Base-by-base conservation (phyloP, 2,113 vertebrate genomes). In the Morphnarchus princeps region DNA sequence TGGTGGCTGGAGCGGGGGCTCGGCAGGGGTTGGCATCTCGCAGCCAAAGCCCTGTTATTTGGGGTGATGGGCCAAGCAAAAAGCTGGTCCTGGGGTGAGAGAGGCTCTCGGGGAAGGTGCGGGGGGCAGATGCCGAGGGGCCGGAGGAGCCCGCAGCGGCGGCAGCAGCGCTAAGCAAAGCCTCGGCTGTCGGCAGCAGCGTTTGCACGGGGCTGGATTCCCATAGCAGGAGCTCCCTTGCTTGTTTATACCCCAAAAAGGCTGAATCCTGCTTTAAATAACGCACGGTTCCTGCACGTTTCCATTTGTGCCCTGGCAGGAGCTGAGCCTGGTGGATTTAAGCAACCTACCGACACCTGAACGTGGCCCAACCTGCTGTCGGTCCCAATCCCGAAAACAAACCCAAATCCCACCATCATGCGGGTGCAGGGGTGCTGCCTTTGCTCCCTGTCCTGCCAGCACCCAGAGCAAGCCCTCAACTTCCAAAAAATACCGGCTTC, bases 201-300 rank as follows among this genome's bases (percentile, higher is more conserved):
- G 1, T 47, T 50, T 40, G 28, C 50, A 2, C 0, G 3, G n/a
- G 40, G 38, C 21, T 86, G 77, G 36, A 21, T 42, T 57, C 57
- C 73, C 2, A 0, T 21, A 18, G 58, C 38, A 29, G 72, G 42
- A 49, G 21, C 36, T 6, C 16, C 25, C 6, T 47, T 19, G 12
- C 9, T 10, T 10, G 7, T 19, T 71, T 4, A 8, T 1, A 18
- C 19, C 45, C 19, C 40, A 43, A 16, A 36, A 84, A 81, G 17
- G 16, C 40, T 10, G 17, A 89, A 49, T 29, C 47, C 45, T 55
- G 16, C 52, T 29, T 38, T 4, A 18, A 42, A 31, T 13, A 57
- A 49, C 0, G 0, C 43, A 5, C 52, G 1, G 34, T 87, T 34
- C 76, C 55, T 3, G 8, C 69, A 5, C 0, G 0, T 16, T 71